Percentiles rank a stretch among this genome's conserved stretches.
These are phyloP conservation scores for Rhagoletis pomonella DNA, from an alignment of 1,140 invertebrate genomes.

Conservation along the genomic window DNA sequence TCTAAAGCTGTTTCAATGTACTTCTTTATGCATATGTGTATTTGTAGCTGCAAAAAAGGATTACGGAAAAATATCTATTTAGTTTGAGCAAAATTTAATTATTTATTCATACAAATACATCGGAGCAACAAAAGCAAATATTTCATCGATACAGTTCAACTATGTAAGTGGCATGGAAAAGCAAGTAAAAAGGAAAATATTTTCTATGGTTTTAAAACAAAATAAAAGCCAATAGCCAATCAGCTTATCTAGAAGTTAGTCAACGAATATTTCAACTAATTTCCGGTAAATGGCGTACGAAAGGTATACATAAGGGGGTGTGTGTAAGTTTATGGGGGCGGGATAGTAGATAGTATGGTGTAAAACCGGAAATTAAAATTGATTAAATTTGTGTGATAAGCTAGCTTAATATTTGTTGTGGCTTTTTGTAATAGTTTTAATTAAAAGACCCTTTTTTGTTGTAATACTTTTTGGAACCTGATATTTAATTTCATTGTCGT, in stretches of 20 bases:
- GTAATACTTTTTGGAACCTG: too few species aligned
- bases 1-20: background rate
- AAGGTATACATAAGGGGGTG: background rate
- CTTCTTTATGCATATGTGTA: background rate
- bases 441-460: too few species aligned
- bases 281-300: background rate
- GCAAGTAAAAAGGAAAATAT: background rate
- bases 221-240: conserved; percentile 41
- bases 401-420: too few species aligned
- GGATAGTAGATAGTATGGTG: background rate
- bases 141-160: background rate
- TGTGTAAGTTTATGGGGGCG: background rate
- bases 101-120: conserved; percentile 6
- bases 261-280: conserved; percentile 49
- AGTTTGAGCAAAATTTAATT: conserved; percentile 25
- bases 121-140: background rate
- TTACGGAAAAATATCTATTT: background rate
- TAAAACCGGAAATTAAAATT: conserved; percentile 45
- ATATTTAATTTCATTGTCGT: too few species aligned
- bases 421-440: too few species aligned
- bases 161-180: too few species aligned
- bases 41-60: conserved; percentile 36
- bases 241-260: conserved; percentile 39
- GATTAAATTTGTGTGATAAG: background rate
- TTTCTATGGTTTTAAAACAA: conserved; percentile 33